Evolutionary conservation across 2,888 invertebrate genomes (phyloP).

Genomic region (Phyllotreta cruciferae): DNA sequence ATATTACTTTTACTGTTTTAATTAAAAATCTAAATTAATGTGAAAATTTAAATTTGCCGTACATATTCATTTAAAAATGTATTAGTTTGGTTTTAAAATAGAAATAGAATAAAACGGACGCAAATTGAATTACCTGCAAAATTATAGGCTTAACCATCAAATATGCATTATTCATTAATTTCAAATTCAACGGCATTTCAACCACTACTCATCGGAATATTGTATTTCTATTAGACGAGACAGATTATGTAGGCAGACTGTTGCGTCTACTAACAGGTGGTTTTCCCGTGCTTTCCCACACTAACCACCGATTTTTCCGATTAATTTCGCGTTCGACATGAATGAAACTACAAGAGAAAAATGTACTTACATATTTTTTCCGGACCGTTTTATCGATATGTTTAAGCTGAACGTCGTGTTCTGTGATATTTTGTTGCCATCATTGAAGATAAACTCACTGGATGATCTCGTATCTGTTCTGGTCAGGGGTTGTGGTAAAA

Average conservation of each 20-base stretch:
- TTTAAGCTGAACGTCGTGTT: background rate
- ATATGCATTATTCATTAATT: background rate
- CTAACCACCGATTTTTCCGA: slow-evolving; percentile 6
- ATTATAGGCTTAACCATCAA: too few relatives aligned
- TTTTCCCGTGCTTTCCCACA: slow-evolving; percentile 11
- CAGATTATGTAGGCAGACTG: slow-evolving; percentile 7
- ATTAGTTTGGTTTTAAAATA: too few relatives aligned
- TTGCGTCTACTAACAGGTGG: slow-evolving; percentile 19
- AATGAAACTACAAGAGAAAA: slow-evolving; percentile 9
- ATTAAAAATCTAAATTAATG: too few relatives aligned
- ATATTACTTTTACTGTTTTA: too few relatives aligned
- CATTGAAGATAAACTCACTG: slow-evolving; percentile 24
- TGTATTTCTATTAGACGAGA: too few relatives aligned
- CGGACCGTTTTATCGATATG: background rate
- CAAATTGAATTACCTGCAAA: too few relatives aligned
- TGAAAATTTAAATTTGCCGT: too few relatives aligned
- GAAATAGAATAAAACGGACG: too few relatives aligned
- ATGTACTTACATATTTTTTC: slow-evolving; percentile 8
- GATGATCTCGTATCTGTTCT: slow-evolving; percentile 28
- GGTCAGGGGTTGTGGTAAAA: slow-evolving; percentile 37
- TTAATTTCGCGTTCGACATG: slow-evolving; percentile 16
- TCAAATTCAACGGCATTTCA: too few relatives aligned
- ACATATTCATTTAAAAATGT: too few relatives aligned
- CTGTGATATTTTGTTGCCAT: slow-evolving; percentile 11
- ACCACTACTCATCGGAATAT: too few relatives aligned